Evolutionary conservation across 2,888 invertebrate genomes (phyloP).

Genomic region (Neria commutata): DNA sequence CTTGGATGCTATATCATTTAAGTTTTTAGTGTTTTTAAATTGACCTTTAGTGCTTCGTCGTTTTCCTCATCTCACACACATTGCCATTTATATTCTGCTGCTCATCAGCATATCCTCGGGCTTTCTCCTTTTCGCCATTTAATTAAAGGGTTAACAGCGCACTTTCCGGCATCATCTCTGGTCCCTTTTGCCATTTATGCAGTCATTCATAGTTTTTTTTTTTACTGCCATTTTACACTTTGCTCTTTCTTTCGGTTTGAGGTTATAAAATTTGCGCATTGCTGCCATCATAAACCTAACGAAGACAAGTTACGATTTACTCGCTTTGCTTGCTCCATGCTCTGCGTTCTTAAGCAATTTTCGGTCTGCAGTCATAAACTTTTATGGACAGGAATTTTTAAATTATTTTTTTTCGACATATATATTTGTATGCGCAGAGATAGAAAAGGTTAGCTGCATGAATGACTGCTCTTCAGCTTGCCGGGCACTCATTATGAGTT

Average conservation of each 20-base stretch:
- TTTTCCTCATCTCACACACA: not conserved
- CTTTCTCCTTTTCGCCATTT: slow-evolving; percentile 6
- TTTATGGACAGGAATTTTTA: not conserved
- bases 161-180: not conserved
- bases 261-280: slow-evolving; percentile 1
- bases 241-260: not conserved
- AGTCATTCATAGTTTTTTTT: not conserved
- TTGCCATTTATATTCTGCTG: too few species aligned
- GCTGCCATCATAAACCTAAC: slow-evolving; percentile 4
- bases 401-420: not conserved
- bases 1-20: too few species aligned
- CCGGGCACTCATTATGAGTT: too few species aligned
- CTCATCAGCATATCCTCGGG: too few species aligned
- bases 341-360: not conserved
- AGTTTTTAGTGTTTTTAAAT: too few species aligned
- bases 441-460: too few species aligned
- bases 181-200: not conserved
- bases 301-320: not conserved
- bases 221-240: not conserved
- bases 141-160: slow-evolving; percentile 14
- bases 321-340: not conserved
- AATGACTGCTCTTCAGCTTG: too few species aligned
- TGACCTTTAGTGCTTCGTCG: not conserved
- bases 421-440: not conserved
- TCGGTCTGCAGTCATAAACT: not conserved